These are phyloP conservation scores for Chaenocephalus aceratus DNA, from an alignment of 2,113 vertebrate genomes.

Conservation along the genomic window DNA sequence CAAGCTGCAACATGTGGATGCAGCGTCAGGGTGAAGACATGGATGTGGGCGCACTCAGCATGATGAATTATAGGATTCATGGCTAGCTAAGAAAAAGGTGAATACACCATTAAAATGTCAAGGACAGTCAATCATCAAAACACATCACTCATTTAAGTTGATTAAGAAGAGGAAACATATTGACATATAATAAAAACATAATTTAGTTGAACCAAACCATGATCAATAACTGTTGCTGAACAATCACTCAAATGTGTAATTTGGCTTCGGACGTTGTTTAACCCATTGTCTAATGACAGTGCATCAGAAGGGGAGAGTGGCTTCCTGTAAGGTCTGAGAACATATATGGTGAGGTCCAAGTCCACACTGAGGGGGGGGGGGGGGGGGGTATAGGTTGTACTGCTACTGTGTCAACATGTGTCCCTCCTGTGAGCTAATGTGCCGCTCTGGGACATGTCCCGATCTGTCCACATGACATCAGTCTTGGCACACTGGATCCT, in stretches of 20 bases:
- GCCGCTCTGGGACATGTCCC: slow-evolving; percentile 42
- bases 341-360: slow-evolving; percentile 13
- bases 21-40: slow-evolving; percentile 45
- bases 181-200: neutral
- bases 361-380: neutral
- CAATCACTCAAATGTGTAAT: neutral
- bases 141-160: neutral
- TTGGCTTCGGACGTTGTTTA: neutral
- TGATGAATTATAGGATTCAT: slow-evolving; percentile 59
- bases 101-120: slow-evolving; percentile 20
- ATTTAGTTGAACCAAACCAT: neutral
- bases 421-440: slow-evolving; percentile 39
- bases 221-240: neutral
- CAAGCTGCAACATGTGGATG: slow-evolving; percentile 76
- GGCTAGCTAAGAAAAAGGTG: slow-evolving; percentile 19
- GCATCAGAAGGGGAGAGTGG: neutral
- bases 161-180: neutral
- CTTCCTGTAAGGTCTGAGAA: slow-evolving; percentile 5
- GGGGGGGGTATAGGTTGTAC: no score
- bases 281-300: neutral
- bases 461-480: slow-evolving; percentile 62
- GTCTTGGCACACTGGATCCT: slow-evolving; percentile 26
- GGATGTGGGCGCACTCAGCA: slow-evolving; percentile 34
- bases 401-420: slow-evolving; percentile 40
- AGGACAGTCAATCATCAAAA: slow-evolving; percentile 44